Evolutionary conservation across 2,888 invertebrate species (phyloP).

Genomic region (Lottia gigantea): DNA sequence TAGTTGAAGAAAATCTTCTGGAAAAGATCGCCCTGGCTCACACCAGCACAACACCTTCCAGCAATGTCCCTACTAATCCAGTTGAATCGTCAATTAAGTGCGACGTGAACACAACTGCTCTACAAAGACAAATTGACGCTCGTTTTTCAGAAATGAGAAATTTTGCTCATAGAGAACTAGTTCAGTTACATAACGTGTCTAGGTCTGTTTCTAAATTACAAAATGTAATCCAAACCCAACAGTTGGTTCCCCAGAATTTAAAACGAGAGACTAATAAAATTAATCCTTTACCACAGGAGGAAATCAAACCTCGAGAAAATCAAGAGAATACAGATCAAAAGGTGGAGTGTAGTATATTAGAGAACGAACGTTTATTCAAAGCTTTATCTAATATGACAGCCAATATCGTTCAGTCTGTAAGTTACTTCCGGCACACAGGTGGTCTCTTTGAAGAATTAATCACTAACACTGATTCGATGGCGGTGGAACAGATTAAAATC

Average conservation of each 20-base stretch:
- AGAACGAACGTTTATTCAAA: conserved; percentile 34
- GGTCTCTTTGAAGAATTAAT: conserved; percentile 46
- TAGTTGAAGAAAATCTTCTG: conserved; percentile 11
- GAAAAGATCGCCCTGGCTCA: conserved; percentile 8
- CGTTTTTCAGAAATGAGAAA: conserved; percentile 25
- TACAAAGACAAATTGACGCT: conserved; percentile 26
- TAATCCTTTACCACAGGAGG: background rate
- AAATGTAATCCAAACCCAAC: background rate
- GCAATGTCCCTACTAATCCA: conserved; percentile 9
- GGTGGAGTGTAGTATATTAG: conserved; percentile 13
- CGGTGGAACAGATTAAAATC: conserved; percentile 37
- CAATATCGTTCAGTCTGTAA: conserved; percentile 48
- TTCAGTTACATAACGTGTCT: conserved; percentile 15
- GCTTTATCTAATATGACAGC: conserved; percentile 45
- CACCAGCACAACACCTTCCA: conserved; percentile 17
- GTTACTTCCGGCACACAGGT: conserved; percentile 47
- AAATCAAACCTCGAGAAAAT: background rate
- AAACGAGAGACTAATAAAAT: background rate
- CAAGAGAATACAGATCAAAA: background rate
- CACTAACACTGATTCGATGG: conserved; percentile 47
- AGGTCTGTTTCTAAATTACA: conserved; percentile 8
- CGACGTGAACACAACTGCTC: conserved; percentile 15
- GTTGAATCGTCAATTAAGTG: conserved; percentile 20
- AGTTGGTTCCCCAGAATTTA: background rate
- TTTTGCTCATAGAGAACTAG: conserved; percentile 21